Evolutionary conservation across 2,113 vertebrate species (phyloP), one percentile per base, ranked within the genome.

Genomic region (Rhinoderma darwinii): DNA sequence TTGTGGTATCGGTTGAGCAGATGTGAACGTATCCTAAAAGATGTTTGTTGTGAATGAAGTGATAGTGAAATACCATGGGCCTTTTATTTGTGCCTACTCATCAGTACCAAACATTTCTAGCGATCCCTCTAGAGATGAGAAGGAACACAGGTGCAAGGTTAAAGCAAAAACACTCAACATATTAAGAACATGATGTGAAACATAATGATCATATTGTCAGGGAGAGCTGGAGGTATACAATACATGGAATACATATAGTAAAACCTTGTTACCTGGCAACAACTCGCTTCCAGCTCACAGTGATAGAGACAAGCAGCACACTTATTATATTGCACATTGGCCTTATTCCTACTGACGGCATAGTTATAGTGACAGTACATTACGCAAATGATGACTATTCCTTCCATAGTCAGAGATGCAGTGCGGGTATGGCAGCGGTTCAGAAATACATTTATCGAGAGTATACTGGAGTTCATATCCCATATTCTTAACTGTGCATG

Each of bases 181-280:
- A 68, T 10, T 63, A n/a, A 63, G 59, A n/a, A 30, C 59, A 68
- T 7, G 35, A 37, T 39, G 35, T 18, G 68, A 72, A 72, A 25
- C 35, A 39, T 39, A 39, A 72, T 39, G 68, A 72, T 72, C 5
- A 3, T 10, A 72, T 72, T 72, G 68, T 72, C 68, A 39, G 5
- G 37, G 39, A 39, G 35, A 72, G 68, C 68, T 72, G 35, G 32
- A 22, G 68, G 15, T 37, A 72, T 37, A 35, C 61, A 72, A 39
- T 72, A 39, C 32, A 72, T 22, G 32, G 32, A 35, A 39, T 72
- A 39, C 68, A 72, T 72, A 72, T 39, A 72, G 68, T 39, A 37
- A 39, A 39, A 4, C 68, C 68, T 72, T 37, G 68, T 72, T 72
- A 72, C 68, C 68, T 72, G 68, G 68, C 68, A 72, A 72, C 68